These are phyloP conservation scores for Ophion slaviceki DNA, from an alignment of 2,888 invertebrate genomes.

Conservation along the genomic window DNA sequence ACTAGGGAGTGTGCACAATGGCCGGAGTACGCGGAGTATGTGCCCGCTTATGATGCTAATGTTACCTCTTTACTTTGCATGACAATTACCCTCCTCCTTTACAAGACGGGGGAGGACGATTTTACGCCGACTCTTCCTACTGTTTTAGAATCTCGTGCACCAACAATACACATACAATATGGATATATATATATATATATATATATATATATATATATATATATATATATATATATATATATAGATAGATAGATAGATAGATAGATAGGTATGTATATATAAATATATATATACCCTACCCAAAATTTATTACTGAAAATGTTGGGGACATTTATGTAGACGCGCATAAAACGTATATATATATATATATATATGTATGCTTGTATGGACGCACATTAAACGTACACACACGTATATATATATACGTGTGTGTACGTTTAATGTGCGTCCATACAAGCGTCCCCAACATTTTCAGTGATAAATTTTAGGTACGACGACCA, in stretches of 20 bases:
- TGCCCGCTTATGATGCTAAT: slow-evolving; percentile 82
- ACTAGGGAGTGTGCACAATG: slow-evolving; percentile 77
- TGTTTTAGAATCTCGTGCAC: slow-evolving; percentile 32
- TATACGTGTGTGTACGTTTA: background rate
- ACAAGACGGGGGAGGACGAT: slow-evolving; percentile 33
- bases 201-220: too few relatives aligned
- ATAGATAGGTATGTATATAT: too few relatives aligned
- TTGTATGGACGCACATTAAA: too few relatives aligned
- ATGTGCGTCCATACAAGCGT: background rate
- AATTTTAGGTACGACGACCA: slow-evolving; percentile 21
- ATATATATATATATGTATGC: too few relatives aligned
- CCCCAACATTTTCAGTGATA: slow-evolving; percentile 14
- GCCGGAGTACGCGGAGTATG: slow-evolving; percentile 78
- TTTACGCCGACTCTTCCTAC: slow-evolving; percentile 41
- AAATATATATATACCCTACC: too few relatives aligned
- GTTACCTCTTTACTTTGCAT: slow-evolving; percentile 81
- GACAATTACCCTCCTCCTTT: slow-evolving; percentile 78
- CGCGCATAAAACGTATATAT: too few relatives aligned
- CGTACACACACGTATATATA: background rate
- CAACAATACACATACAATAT: background rate
- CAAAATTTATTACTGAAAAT: too few relatives aligned
- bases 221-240: too few relatives aligned
- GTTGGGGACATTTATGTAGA: too few relatives aligned
- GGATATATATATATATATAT: too few relatives aligned
- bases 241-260: too few relatives aligned